phyloP scores from a whole-genome alignment of 2,888 invertebrate species.

The Drosophila subsilvestris region DNA sequence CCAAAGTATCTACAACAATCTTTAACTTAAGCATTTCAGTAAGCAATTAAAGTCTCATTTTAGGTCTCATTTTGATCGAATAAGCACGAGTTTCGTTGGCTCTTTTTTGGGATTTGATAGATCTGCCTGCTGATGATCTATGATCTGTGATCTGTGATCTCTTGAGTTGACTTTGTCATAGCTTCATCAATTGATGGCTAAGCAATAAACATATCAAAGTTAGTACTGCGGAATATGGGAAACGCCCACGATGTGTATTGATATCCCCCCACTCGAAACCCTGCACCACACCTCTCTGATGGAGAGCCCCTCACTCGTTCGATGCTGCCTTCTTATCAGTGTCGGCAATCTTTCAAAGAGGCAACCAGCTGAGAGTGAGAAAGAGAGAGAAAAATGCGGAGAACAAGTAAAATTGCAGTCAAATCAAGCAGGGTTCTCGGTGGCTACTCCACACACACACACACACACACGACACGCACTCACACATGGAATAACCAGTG shows the following conservation, averaged over 20 bases:
- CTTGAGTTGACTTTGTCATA: slow-evolving; percentile 8
- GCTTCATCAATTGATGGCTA: slow-evolving; percentile 1
- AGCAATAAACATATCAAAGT: slow-evolving; percentile 69
- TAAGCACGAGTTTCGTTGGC: slow-evolving; percentile 2
- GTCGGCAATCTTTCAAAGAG: slow-evolving; percentile 84
- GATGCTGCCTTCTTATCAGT: slow-evolving; percentile 67
- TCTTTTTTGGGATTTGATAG: slow-evolving; percentile 9
- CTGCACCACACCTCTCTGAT: not conserved
- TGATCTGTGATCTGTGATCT: slow-evolving; percentile 11
- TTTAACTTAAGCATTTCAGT: too few species aligned
- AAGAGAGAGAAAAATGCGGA: slow-evolving; percentile 29
- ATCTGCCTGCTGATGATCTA: slow-evolving; percentile 5
- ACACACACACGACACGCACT: slow-evolving; percentile 10
- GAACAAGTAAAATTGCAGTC: slow-evolving; percentile 55
- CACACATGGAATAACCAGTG: not conserved
- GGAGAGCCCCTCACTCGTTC: slow-evolving; percentile 4
- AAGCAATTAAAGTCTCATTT: slow-evolving; percentile 13
- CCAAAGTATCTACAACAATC: not conserved
- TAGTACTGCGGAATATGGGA: slow-evolving; percentile 22
- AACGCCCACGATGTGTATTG: slow-evolving; percentile 52
- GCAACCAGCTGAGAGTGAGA: slow-evolving; percentile 24
- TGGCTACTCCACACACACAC: slow-evolving; percentile 20
- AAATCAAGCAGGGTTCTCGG: slow-evolving; percentile 56
- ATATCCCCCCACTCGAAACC: not conserved
- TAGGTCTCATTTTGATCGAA: slow-evolving; percentile 11